Evolutionary conservation across 2,113 vertebrate genomes (phyloP).

Genomic region (Mastomys coucha): DNA sequence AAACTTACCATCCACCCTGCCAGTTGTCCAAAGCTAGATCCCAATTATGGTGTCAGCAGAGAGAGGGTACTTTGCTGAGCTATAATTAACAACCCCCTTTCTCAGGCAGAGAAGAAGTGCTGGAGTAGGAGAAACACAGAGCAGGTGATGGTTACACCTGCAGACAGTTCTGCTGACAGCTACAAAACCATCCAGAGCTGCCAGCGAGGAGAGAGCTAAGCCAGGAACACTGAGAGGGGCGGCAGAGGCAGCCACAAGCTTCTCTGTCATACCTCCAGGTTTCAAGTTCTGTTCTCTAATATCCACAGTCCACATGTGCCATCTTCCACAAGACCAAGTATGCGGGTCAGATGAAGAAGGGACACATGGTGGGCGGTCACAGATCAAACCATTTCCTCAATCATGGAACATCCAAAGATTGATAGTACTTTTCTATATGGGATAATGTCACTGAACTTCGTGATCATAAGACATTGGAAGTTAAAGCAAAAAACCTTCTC

Average conservation of each 20-base stretch:
- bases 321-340: background rate
- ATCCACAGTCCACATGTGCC: background rate
- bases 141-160: slow-evolving; percentile 64
- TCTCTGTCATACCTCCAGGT: background rate
- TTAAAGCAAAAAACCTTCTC: background rate
- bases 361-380: background rate
- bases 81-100: slow-evolving; percentile 69
- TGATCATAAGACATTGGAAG: background rate
- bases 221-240: background rate
- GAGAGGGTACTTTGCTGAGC: background rate
- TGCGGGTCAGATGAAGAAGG: background rate
- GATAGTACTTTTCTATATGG: background rate
- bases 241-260: background rate
- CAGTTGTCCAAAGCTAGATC: slow-evolving; percentile 58
- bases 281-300: background rate
- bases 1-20: slow-evolving; percentile 46
- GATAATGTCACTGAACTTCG: background rate
- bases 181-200: background rate
- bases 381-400: background rate
- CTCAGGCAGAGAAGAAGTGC: slow-evolving; percentile 53
- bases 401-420: background rate
- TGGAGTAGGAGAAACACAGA: slow-evolving; percentile 51
- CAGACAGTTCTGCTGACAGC: slow-evolving; percentile 72
- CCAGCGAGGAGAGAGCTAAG: background rate
- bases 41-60: background rate